Evolutionary conservation across 1,140 invertebrate genomes (phyloP).

Genomic region (Oryzaephilus surinamensis): DNA sequence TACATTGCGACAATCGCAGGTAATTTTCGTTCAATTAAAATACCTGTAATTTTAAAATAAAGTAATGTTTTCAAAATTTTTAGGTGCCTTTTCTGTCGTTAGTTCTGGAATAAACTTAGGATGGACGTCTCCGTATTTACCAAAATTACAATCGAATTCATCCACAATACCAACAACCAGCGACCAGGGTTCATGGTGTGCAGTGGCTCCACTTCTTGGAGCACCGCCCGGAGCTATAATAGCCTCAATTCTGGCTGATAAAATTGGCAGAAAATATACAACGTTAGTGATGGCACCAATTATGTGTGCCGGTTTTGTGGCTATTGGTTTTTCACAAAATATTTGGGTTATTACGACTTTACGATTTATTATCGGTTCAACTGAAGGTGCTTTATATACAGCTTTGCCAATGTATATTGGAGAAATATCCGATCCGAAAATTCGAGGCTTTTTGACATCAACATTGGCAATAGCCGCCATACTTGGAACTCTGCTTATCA

Average conservation of each 20-base stretch:
- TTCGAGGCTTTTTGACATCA: constrained; percentile 34
- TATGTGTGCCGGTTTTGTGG: constrained; percentile 53
- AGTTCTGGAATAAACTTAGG: constrained; percentile 27
- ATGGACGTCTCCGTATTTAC: constrained; percentile 32
- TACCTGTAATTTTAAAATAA: background rate
- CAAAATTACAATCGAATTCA: constrained; percentile 17
- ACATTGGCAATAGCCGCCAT: constrained; percentile 26
- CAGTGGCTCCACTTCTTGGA: constrained; percentile 33
- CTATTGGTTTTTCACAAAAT: constrained; percentile 44
- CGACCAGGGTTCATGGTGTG: constrained; percentile 54
- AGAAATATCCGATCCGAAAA: constrained; percentile 54
- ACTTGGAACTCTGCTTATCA: constrained; percentile 57
- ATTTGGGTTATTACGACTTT: constrained; percentile 30
- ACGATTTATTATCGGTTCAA: constrained; percentile 48
- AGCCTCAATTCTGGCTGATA: constrained; percentile 39
- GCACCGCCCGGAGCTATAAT: constrained; percentile 41
- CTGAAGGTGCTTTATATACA: constrained; percentile 56
- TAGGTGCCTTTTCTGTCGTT: constrained; percentile 24
- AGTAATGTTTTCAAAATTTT: constrained; percentile 4
- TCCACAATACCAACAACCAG: constrained; percentile 40
- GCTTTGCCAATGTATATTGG: constrained; percentile 54
- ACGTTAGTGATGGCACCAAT: constrained; percentile 47
- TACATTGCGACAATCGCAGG: constrained; percentile 25
- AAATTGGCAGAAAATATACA: constrained; percentile 55
- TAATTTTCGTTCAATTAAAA: constrained; percentile 7